Percentiles rank a stretch among this genome's conserved stretches.
Evolutionary conservation across 2,888 invertebrate species (phyloP).

Genomic region (Nemotelus nigrinus): DNA sequence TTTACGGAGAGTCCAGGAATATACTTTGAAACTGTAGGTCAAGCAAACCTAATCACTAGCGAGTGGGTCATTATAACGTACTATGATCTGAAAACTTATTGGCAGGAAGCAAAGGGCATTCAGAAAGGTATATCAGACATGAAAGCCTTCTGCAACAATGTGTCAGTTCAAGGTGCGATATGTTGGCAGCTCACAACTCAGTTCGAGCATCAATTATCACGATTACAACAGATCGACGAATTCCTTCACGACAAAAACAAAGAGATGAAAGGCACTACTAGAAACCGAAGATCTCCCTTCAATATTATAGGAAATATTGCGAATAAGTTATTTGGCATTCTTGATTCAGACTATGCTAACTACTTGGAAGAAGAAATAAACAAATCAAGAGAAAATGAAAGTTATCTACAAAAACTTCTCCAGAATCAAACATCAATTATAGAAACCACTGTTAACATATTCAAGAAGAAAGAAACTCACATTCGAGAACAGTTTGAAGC

Average conservation of each 20-base stretch:
- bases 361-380: not conserved
- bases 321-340: slow-evolving; percentile 5
- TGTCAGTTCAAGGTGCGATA: not conserved
- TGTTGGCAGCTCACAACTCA: not conserved
- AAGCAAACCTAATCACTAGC: not conserved
- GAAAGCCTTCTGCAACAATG: not conserved
- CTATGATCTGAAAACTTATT: not conserved
- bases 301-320: not conserved
- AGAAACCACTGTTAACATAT: not conserved
- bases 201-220: not conserved
- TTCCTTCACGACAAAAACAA: not conserved
- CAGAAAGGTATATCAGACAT: no score
- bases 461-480: not conserved
- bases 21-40: not conserved
- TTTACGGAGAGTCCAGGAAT: not conserved
- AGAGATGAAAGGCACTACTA: no score
- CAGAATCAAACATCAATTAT: slow-evolving; percentile 10
- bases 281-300: not conserved
- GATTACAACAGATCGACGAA: not conserved
- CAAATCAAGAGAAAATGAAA: not conserved
- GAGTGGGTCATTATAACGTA: not conserved
- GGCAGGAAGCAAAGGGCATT: not conserved
- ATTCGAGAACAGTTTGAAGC: not conserved
- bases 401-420: not conserved
- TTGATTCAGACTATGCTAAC: slow-evolving; percentile 1